Conservation (phyloP, 2,113 vertebrate species). For the Pavo muticus region DNA sequence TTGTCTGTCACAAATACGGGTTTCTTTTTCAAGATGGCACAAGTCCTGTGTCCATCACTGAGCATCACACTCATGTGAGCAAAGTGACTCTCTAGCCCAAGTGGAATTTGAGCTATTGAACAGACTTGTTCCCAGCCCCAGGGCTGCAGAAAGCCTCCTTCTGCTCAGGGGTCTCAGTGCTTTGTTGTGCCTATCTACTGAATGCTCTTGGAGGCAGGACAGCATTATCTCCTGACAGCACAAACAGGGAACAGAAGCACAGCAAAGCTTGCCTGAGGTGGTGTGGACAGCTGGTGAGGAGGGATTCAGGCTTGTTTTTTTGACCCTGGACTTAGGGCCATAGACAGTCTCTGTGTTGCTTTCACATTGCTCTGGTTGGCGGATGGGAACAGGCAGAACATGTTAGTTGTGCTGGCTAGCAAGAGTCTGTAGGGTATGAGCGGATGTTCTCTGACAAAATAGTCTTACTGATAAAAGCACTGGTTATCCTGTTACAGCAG, state of each 20-base stretch:
- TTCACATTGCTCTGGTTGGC: neutral
- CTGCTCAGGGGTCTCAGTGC: neutral
- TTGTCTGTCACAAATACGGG: neutral
- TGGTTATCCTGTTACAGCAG: neutral
- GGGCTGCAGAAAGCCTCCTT: neutral
- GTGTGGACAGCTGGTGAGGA: neutral
- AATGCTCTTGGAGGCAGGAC: neutral
- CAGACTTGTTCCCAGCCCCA: neutral
- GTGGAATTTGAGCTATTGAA: rapidly evolving
- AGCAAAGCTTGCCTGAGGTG: neutral
- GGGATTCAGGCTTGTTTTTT: neutral
- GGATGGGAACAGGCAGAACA: neutral
- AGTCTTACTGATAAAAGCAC: neutral
- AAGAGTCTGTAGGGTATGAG: neutral
- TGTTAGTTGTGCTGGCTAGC: neutral
- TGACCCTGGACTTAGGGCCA: neutral
- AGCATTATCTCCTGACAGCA: rapidly evolving
- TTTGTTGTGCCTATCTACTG: neutral
- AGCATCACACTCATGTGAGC: neutral
- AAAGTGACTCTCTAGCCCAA: neutral
- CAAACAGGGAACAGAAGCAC: neutral
- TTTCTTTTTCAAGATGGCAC: neutral
- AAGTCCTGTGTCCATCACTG: neutral
- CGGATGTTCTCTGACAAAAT: neutral
- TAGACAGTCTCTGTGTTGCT: neutral